Evolutionary conservation across 2,888 invertebrate species (phyloP), one percentile per base, ranked within the genome.

Genomic region (Diploptera punctata): DNA sequence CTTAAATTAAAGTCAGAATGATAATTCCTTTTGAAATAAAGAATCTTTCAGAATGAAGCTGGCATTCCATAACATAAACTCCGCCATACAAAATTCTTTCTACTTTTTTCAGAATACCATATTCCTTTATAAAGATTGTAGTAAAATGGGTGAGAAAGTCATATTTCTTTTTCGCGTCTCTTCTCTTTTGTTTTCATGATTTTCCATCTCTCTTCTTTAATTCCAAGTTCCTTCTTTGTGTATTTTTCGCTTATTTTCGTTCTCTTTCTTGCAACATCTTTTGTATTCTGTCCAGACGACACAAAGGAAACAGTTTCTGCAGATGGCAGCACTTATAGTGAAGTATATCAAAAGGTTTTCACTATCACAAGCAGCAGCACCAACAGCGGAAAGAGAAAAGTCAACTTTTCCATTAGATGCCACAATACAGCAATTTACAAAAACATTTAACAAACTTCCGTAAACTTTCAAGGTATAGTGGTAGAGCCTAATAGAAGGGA

Each of bases 251-350:
- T 26, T 57, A n/a, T 57, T 29, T n/a, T 29, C 29, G 4, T 29
- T 31, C n/a, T 33, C 57, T 29, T 57, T 57, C 57, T 31, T 31
- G 24, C 5, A 29, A 16, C 57, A n/a, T 57, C 57, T 57, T 57
- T 57, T 57, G 57, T 57, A 57, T 57, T 57, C 57, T 3, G 29
- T 57, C 26, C n/a, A 57, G 29, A 57, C 65, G 16, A 65, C 44
- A 65, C 65, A 47, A 65, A 44, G 16, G 65, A 65, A 65, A 65
- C 65, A 26, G 65, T 65, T 65, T 65, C 65, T 65, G 65, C 65
- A 65, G 65, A 65, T 65, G 65, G 65, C 65, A 65, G 47, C 65
- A 65, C 47, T 47, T 65, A 65, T 26, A 44, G 9, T 21, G n/a
- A 29, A 47, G 65, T 47, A 65, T 65, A 65, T 65, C 65, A 65